Evolutionary conservation across 1,140 invertebrate species (phyloP).

Genomic region (silkworm (Bombyx mori)): ASM3026992v2 NC_085132.1:2659501-2660000

Average conservation of each 20-base stretch:
- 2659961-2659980: background rate
- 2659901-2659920: conserved; percentile 16
- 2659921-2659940: conserved; percentile 21
- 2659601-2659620: too few relatives aligned
- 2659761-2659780: conserved; percentile 67
- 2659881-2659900: conserved; percentile 14
- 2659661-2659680: conserved; percentile 75
- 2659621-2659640: conserved; percentile 52
- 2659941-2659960: conserved; percentile 15
- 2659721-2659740: conserved; percentile 61
- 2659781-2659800: conserved; percentile 76
- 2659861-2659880: conserved; percentile 28
- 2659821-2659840: conserved; percentile 26
- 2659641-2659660: conserved; percentile 73
- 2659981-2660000: conserved; percentile 3
- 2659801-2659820: conserved; percentile 75
- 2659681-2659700: conserved; percentile 69
- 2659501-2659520: background rate
- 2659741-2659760: conserved; percentile 65
- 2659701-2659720: conserved; percentile 68
- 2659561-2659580: too few relatives aligned
- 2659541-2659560: too few relatives aligned
- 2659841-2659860: conserved; percentile 10
- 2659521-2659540: too few relatives aligned
- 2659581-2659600: too few relatives aligned